Evolutionary conservation across 2,888 invertebrate genomes (phyloP).

Genomic region (Rhamphomyia laevipes): DNA sequence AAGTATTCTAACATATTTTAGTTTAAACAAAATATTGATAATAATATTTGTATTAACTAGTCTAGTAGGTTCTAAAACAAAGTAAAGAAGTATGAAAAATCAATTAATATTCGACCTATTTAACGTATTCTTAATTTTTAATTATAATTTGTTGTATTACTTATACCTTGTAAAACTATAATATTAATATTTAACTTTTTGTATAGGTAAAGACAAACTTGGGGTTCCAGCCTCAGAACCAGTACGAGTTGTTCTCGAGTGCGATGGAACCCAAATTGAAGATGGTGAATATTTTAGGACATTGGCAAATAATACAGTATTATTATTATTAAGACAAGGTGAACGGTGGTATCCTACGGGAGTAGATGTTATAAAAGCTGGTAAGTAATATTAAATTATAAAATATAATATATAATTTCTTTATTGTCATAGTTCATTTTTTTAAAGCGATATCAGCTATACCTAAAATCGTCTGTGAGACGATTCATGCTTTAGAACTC

Average conservation of each 20-base stretch:
- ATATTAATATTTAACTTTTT: too few species aligned
- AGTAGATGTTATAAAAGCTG: slow-evolving; percentile 89
- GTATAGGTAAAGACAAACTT: slow-evolving; percentile 84
- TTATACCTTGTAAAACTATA: too few species aligned
- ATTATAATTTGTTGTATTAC: too few species aligned
- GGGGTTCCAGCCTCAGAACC: slow-evolving; percentile 76
- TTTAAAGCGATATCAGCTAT: slow-evolving; percentile 81
- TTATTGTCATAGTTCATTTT: neutral
- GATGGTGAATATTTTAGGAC: slow-evolving; percentile 95
- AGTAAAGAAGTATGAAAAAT: too few species aligned
- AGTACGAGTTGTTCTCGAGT: slow-evolving; percentile 82
- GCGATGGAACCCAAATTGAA: slow-evolving; percentile 93
- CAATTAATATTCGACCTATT: too few species aligned
- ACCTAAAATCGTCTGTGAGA: slow-evolving; percentile 94
- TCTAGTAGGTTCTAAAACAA: too few species aligned
- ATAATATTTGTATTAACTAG: too few species aligned
- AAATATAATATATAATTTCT: neutral
- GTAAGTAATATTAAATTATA: slow-evolving; percentile 43
- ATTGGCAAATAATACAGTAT: slow-evolving; percentile 80
- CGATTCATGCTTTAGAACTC: slow-evolving; percentile 87
- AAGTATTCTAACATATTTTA: too few species aligned
- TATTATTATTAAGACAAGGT: slow-evolving; percentile 76
- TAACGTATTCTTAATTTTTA: too few species aligned
- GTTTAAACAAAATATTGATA: too few species aligned
- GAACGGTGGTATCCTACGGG: slow-evolving; percentile 91